Base-by-base conservation (phyloP, 1,140 invertebrate species). In the Panulirus ornatus region DNA sequence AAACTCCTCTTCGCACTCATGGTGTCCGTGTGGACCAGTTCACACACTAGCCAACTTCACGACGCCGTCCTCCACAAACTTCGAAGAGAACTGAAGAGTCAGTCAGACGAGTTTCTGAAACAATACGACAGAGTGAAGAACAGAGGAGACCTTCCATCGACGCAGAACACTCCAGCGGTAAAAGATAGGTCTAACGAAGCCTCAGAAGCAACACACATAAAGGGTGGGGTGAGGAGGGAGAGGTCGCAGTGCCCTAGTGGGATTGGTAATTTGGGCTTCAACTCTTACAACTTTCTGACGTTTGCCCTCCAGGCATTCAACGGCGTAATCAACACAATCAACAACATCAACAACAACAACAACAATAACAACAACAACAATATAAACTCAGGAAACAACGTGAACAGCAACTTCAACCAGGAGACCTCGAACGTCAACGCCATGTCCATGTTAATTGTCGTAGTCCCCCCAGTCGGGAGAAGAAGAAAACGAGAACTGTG, bases 331-430 rank as follows among this genome's bases (percentile, higher is more conserved):
- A 88, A 88, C 75, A 81, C 86, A 16, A 81, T 88, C 71, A 88
- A 88, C 86, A 88, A 79, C 75, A 47, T 88, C 75, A 83, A 34
- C 75, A 71, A 87, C 14, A 63, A 76, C 84, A 88, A 88, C 75
- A 66, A 89, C 9, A 73, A 85, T 47, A 54, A 73, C 89, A 91
- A 91, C 71, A 92, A 92, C 70, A 91, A 84, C 66, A 90, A 91
- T 66, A 91, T 85, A 44, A 92, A 92, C 88, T 40, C 66, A 38
- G 83, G 63, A 27, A 91, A 82, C 70, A 38, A 83, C 36, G 88
- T 40, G 22, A 44, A 51, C 54, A 84, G 70, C 14, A 78, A 51
- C 42, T 81, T 76, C 75, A 91, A 89, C 42, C 76, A 87, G 34
- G 38, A 38, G 16, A 66, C 51, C 36, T 76, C 70, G 14, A 86